Evolutionary conservation across 1,140 invertebrate genomes (phyloP), one percentile per base, ranked within the genome.

Genomic region (Lasaia peninsularis): DNA sequence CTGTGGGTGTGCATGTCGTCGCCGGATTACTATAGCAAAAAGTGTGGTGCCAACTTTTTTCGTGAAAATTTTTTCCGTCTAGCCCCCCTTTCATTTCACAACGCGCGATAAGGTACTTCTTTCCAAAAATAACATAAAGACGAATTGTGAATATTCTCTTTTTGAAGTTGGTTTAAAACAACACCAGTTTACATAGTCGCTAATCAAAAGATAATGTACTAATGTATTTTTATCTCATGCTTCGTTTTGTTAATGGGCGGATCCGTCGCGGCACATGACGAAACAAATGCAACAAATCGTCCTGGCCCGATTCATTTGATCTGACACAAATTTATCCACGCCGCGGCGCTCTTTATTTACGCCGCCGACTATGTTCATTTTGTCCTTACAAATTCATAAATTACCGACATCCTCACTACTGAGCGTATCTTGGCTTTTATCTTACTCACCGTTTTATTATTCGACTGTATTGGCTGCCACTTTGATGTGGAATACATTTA

Each of bases 381-480:
- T 84, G 83, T 84, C 83, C 79, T 85, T 79, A 84, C 86, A 86
- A 86, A 88, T 85, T 86, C 86, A 86, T 88, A 88, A 88, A 88
- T 88, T 88, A 88, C 83, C 82, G 72, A 86, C 85, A 86, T 88
- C 86, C 86, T 86, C 76, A 56, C 71, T 65, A 69, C 73, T 59
- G 61, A 62, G 55, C 62, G 69, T 66, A 73, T 80, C 71, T 73
- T 66, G 62, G 63, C 73, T 86, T 83, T 85, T 81, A 83, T 86
- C 81, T 86, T 80, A 73, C 69, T 76, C 73, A 75, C 69, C 71
- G 68, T 72, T 76, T 75, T 73, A 73, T 75, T 75, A 75, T 71
- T 73, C 76, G 65, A 55, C 69, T 73, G 82, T 83, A 87, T 80
- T 76, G 76, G 75, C 73, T 70, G 57, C 52, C 62, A 65, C 78